phyloP scores from a whole-genome alignment of 2,888 invertebrate species.

The Cataglyphis altisquamis region DNA sequence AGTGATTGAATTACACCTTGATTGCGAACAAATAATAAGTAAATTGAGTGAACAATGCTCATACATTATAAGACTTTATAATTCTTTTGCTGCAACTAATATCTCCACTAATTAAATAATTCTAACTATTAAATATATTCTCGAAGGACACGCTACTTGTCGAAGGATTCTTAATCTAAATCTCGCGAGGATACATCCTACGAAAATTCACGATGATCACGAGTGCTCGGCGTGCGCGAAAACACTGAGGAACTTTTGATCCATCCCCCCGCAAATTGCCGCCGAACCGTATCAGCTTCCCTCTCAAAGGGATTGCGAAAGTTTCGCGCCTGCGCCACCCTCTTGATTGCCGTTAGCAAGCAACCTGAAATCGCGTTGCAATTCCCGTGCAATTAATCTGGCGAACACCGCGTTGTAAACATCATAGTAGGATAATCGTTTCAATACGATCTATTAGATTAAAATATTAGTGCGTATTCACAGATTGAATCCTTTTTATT shows the following conservation, averaged over 20 bases:
- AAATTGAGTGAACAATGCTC: neutral
- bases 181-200: neutral
- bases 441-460: neutral
- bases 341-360: slow-evolving; percentile 10
- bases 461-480: neutral
- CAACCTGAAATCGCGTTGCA: slow-evolving; percentile 7
- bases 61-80: neutral
- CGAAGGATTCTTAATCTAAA: neutral
- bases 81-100: neutral
- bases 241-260: slow-evolving; percentile 45
- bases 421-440: neutral
- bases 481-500: too few species aligned
- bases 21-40: neutral
- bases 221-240: slow-evolving; percentile 37
- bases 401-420: neutral
- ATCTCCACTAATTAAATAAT: neutral
- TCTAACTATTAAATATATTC: neutral
- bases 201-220: slow-evolving; percentile 14
- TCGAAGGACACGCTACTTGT: neutral
- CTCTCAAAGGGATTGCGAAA: slow-evolving; percentile 41
- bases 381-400: slow-evolving; percentile 18
- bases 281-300: slow-evolving; percentile 24
- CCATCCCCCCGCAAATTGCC: slow-evolving; percentile 35
- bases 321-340: slow-evolving; percentile 69
- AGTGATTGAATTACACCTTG: neutral